Conservation (phyloP, 2,797 vertebrate genomes). For the Potorous gilbertii region DNA sequence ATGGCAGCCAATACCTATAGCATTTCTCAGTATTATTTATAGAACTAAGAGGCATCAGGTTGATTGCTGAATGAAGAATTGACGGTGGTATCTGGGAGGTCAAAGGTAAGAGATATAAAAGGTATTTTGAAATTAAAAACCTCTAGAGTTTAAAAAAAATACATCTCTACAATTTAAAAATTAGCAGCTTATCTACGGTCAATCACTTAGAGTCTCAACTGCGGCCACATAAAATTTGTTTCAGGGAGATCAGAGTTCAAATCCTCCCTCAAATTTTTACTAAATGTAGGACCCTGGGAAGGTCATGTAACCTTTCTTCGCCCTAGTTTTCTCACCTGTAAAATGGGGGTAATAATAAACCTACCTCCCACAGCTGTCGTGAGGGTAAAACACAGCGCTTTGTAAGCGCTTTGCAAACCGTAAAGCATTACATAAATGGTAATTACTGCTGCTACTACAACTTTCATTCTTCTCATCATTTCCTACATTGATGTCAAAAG, state of each 20-base stretch:
- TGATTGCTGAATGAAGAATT: neutral
- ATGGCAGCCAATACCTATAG: neutral
- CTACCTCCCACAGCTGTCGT: neutral
- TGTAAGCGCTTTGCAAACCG: neutral
- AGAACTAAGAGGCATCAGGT: neutral
- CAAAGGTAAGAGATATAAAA: neutral
- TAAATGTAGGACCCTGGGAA: neutral
- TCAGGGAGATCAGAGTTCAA: neutral
- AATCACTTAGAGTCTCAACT: neutral
- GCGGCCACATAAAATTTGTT: neutral
- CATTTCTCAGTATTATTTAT: neutral
- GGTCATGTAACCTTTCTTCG: neutral
- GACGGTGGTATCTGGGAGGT: neutral
- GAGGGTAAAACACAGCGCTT: neutral
- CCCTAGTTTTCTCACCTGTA: neutral
- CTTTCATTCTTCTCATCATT: neutral
- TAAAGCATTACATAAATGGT: neutral
- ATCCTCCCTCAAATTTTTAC: neutral
- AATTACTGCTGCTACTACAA: neutral
- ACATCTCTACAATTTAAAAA: neutral
- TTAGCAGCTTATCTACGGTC: neutral
- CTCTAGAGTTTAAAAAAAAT: neutral
- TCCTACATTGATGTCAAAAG: neutral
- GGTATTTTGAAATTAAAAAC: neutral
- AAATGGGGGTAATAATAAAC: neutral